Conservation (phyloP, 2,888 invertebrate species). For the Drosophila putrida region DNA sequence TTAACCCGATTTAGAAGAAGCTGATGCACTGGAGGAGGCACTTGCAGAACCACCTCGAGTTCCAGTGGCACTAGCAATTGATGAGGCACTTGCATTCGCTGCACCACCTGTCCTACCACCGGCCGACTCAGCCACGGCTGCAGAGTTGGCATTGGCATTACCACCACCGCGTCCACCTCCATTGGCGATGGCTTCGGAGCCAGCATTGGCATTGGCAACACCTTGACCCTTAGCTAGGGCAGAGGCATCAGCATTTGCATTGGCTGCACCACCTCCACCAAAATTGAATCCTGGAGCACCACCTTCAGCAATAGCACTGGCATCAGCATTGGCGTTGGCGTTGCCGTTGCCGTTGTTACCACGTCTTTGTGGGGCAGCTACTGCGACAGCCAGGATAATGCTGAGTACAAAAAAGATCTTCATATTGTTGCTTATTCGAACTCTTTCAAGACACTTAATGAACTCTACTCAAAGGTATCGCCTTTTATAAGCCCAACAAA, state of each 20-base stretch:
- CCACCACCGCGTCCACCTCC: conserved; percentile 27
- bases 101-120: conserved; percentile 3
- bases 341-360: not conserved
- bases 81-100: conserved; percentile 12
- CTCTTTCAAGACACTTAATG: conserved; percentile 16
- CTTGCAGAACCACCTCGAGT: conserved; percentile 4
- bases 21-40: conserved; percentile 10
- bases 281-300: not conserved
- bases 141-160: conserved; percentile 37
- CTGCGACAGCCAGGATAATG: conserved; percentile 18
- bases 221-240: conserved; percentile 14
- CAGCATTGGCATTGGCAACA: conserved; percentile 24
- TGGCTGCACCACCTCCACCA: conserved; percentile 3
- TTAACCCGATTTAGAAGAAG: conserved; percentile 8
- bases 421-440: conserved; percentile 10
- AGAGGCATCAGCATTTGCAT: conserved; percentile 11
- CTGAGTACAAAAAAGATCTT: conserved; percentile 16
- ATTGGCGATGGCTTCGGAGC: conserved; percentile 6
- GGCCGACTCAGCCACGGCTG: conserved; percentile 12
- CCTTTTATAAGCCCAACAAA: conserved; percentile 15
- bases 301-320: conserved; percentile 1
- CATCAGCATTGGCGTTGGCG: conserved; percentile 3
- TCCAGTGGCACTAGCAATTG: conserved; percentile 3
- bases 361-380: conserved; percentile 15
- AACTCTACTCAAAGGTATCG: not conserved